phyloP scores from a whole-genome alignment of 2,113 vertebrate genomes.

The Pseudonaja textilis region DNA sequence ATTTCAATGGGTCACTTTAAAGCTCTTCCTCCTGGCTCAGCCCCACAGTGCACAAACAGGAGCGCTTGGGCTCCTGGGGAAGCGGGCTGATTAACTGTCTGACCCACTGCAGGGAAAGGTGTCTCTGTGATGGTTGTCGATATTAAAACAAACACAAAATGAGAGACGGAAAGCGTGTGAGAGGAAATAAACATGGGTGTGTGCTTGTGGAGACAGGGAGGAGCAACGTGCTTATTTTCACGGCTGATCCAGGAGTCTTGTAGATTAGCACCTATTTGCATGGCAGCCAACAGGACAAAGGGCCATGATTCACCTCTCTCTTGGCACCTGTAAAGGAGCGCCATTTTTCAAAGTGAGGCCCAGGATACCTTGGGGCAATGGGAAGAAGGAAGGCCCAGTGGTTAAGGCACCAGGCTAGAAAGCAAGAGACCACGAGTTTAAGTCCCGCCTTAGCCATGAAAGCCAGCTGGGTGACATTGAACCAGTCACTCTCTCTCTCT shows the following conservation, averaged over 20 bases:
- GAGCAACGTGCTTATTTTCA: conserved; percentile 13
- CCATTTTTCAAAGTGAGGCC: background rate
- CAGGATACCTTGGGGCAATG: too few species aligned
- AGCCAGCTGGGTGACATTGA: background rate
- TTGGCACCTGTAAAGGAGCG: background rate
- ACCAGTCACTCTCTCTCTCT: too few species aligned
- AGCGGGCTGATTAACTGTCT: conserved; percentile 47
- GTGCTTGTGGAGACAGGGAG: conserved; percentile 1
- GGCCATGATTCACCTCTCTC: background rate
- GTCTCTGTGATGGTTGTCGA: background rate
- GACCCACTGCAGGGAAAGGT: conserved; percentile 56
- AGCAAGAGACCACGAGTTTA: background rate
- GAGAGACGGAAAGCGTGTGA: background rate
- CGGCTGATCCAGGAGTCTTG: conserved; percentile 40
- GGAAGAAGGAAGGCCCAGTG: too few species aligned
- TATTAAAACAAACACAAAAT: conserved; percentile 5
- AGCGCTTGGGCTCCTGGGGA: conserved; percentile 35
- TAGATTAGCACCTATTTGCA: background rate
- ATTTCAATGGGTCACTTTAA: background rate
- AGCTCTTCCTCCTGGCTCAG: conserved; percentile 29
- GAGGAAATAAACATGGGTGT: background rate
- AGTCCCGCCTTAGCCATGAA: background rate
- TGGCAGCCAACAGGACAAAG: background rate
- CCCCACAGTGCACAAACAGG: conserved; percentile 3
- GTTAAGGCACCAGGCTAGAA: background rate